phyloP scores from a whole-genome alignment of 2,113 vertebrate genomes.

The Triplophysa dalaica region DNA sequence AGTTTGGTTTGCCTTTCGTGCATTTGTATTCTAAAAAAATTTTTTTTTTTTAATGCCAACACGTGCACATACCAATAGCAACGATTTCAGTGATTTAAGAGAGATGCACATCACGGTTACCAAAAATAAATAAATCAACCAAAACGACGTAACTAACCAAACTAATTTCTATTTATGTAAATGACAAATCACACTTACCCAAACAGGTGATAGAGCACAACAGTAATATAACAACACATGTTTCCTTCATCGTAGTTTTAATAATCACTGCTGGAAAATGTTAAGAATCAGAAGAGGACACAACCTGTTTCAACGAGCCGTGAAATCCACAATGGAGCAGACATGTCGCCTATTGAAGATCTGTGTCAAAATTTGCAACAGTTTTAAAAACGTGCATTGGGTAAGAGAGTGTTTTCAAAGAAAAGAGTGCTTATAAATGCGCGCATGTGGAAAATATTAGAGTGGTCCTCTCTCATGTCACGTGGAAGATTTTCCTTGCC shows the following conservation, averaged over 20 bases:
- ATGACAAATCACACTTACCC: constrained; percentile 40
- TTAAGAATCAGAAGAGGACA: neutral
- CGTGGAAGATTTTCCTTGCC: constrained; percentile 50
- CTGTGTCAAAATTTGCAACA: neutral
- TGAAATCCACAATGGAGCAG: neutral
- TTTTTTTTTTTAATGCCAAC: too few relatives aligned
- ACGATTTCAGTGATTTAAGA: too few relatives aligned
- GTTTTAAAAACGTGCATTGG: constrained; percentile 44
- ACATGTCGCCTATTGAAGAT: constrained; percentile 1
- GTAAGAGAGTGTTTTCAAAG: constrained; percentile 59
- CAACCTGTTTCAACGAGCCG: neutral
- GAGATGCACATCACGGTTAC: too few relatives aligned
- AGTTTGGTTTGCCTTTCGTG: too few relatives aligned
- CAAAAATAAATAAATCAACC: too few relatives aligned
- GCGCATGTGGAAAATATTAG: constrained; percentile 76
- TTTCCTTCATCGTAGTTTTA: constrained; percentile 45
- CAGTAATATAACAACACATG: constrained; percentile 34
- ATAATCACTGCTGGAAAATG: neutral
- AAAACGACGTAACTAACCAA: neutral
- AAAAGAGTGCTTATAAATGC: constrained; percentile 52
- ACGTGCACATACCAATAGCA: too few relatives aligned
- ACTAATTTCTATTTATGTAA: neutral
- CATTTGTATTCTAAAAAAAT: too few relatives aligned
- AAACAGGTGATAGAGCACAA: constrained; percentile 27
- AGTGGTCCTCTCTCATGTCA: constrained; percentile 61